Evolutionary conservation across 2,888 invertebrate species (phyloP).

Genomic region (Molanna angustata): DNA sequence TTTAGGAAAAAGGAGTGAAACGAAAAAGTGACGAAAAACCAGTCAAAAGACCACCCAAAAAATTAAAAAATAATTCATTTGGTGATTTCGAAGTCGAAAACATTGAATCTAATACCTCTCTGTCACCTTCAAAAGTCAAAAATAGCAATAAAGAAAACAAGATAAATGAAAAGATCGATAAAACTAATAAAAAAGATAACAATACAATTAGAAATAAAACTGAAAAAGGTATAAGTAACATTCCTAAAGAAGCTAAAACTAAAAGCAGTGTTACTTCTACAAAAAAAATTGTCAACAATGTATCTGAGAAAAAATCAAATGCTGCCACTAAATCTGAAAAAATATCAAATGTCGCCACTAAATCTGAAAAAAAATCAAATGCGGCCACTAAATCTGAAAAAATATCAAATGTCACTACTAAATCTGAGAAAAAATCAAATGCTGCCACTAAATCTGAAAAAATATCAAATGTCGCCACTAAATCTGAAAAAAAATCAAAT

Average conservation of each 20-base stretch:
- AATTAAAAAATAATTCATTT: slow-evolving; percentile 3
- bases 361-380: too few relatives aligned
- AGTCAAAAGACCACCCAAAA: slow-evolving; percentile 4
- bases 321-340: too few relatives aligned
- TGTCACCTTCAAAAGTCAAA: slow-evolving; percentile 17
- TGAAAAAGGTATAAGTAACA: slow-evolving; percentile 22
- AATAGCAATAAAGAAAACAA: neutral
- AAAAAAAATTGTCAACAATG: too few relatives aligned
- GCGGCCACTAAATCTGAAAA: too few relatives aligned
- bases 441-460: too few relatives aligned
- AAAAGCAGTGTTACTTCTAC: too few relatives aligned
- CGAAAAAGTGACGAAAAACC: slow-evolving; percentile 2
- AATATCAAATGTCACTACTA: too few relatives aligned
- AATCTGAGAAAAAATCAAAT: slow-evolving; percentile 4
- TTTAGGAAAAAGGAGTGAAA: slow-evolving; percentile 12
- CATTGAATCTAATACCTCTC: slow-evolving; percentile 5
- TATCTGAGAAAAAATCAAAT: slow-evolving; percentile 2
- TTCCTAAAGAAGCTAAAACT: too few relatives aligned
- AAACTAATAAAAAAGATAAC: slow-evolving; percentile 25
- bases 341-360: too few relatives aligned
- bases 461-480: too few relatives aligned
- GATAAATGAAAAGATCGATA: too few relatives aligned
- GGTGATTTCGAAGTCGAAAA: slow-evolving; percentile 18
- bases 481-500: too few relatives aligned
- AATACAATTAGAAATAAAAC: slow-evolving; percentile 24